Base-by-base conservation (phyloP, 2,888 invertebrate genomes). In the Cataglyphis cursor region DNA sequence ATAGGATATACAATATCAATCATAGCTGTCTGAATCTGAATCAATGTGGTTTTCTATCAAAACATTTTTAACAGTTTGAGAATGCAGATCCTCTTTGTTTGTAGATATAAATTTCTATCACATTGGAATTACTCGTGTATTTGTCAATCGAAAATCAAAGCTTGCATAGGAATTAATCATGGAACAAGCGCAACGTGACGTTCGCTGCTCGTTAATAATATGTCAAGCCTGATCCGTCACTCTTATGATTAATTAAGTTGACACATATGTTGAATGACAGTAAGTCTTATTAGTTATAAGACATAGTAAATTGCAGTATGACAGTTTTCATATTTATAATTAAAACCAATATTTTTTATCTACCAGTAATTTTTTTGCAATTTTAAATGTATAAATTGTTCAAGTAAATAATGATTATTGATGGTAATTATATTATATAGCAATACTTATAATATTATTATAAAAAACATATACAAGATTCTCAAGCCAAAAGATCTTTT, bases 231-330 rank as follows among this genome's bases (percentile, higher is more conserved):
- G 31, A 59, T 80, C 70, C 8, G 31, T 57, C 70, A 57, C 28
- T 70, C 44, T 80, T 80, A 59, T 68, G 57, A 78, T 78, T 70
- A 59, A 78, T 78, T 78, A 59, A 59, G 21, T 70, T 72, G 44
- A 44, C 41, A 51, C 35, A 57, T 31, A 24, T 35, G 70, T 59
- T 59, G 21, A 62, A 64, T n/a, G 21, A 57, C 38, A n/a, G 18
- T 12, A 21, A 5, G 44, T 59, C 70, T 78, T 59, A 59, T 15
- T 12, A 59, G 35, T 44, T 35, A 41, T 15, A 68, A 54, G 15
- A 3, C 35, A 6, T 3, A 41, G 31, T 41, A 31, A 70, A 78
- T n/a, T 51, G 68, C 28, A 68, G 8, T n/a, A 21, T 3, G 12
- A 48, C 3, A 41, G 18, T 4, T 10, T 31, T 15, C 28, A 15